Evolutionary conservation across 2,888 invertebrate genomes (phyloP).

Genomic region (Phytoseiulus persimilis): DNA sequence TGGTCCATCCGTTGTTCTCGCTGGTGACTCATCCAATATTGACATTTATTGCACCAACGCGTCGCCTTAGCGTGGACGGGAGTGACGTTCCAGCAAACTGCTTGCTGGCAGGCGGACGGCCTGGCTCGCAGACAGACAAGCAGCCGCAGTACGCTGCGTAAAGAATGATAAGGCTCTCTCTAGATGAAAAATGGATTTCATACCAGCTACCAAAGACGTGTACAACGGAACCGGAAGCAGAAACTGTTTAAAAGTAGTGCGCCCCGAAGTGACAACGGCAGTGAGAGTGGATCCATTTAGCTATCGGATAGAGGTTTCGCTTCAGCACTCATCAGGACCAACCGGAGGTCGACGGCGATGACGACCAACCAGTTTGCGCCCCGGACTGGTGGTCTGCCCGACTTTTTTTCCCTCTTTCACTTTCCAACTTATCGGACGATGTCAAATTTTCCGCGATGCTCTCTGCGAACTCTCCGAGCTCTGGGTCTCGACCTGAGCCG

Average conservation of each 20-base stretch:
- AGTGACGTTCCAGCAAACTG: background rate
- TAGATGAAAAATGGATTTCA: background rate
- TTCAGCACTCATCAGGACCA: background rate
- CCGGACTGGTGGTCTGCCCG: background rate
- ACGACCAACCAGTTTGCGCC: background rate
- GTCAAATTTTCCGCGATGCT: too few species aligned
- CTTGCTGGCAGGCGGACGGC: background rate
- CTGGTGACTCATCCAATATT: too few species aligned
- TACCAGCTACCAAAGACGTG: slow-evolving; percentile 5
- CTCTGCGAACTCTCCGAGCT: too few species aligned
- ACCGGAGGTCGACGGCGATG: background rate
- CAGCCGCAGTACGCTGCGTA: background rate
- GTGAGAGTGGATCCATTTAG: background rate
- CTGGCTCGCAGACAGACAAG: background rate
- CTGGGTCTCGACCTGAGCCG: too few species aligned
- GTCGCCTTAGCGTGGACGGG: background rate
- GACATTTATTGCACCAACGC: too few species aligned
- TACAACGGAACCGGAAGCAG: slow-evolving; percentile 5
- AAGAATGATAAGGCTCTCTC: background rate
- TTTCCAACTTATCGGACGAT: background rate
- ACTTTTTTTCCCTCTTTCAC: background rate
- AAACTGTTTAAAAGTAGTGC: slow-evolving; percentile 5
- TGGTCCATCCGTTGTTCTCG: too few species aligned
- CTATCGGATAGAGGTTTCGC: background rate
- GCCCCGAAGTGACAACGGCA: background rate